Conservation (phyloP, 2,888 invertebrate genomes). For the Cactoblastis cactorum region DNA sequence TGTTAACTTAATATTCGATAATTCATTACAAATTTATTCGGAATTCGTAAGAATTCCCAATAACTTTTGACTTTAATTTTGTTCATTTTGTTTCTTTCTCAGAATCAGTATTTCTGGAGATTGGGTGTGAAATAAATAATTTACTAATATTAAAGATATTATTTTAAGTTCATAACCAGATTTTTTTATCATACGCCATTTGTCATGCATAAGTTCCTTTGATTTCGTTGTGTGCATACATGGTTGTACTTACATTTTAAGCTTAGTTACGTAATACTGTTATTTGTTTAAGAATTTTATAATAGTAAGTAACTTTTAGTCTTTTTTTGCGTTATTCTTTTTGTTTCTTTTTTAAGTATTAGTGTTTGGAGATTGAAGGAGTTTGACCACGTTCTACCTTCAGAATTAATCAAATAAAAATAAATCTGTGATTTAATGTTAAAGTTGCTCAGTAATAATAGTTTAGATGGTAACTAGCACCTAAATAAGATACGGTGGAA, state of each 20-base stretch:
- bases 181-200: slow-evolving; percentile 22
- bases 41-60: slow-evolving; percentile 11
- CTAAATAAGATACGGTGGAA: slow-evolving; percentile 15
- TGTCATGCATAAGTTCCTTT: slow-evolving; percentile 46
- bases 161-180: slow-evolving; percentile 27
- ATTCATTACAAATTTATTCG: slow-evolving; percentile 17
- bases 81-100: neutral
- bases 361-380: slow-evolving; percentile 26
- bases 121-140: neutral
- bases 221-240: slow-evolving; percentile 39
- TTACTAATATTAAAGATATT: slow-evolving; percentile 22
- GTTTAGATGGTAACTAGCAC: slow-evolving; percentile 29
- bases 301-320: slow-evolving; percentile 26
- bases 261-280: slow-evolving; percentile 19
- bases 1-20: slow-evolving; percentile 20
- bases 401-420: slow-evolving; percentile 20
- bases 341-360: slow-evolving; percentile 25
- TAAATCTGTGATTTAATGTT: slow-evolving; percentile 53
- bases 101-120: slow-evolving; percentile 7
- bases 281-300: slow-evolving; percentile 32
- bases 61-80: neutral
- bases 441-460: slow-evolving; percentile 65
- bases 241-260: slow-evolving; percentile 52
- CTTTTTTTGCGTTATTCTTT: slow-evolving; percentile 30
- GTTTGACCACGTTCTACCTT: slow-evolving; percentile 24